Percentiles rank a stretch among this genome's conserved stretches.
These are phyloP conservation scores for Trididemnum nubilum DNA, from an alignment of 23 tunicate species.

Conservation along the genomic window DNA sequence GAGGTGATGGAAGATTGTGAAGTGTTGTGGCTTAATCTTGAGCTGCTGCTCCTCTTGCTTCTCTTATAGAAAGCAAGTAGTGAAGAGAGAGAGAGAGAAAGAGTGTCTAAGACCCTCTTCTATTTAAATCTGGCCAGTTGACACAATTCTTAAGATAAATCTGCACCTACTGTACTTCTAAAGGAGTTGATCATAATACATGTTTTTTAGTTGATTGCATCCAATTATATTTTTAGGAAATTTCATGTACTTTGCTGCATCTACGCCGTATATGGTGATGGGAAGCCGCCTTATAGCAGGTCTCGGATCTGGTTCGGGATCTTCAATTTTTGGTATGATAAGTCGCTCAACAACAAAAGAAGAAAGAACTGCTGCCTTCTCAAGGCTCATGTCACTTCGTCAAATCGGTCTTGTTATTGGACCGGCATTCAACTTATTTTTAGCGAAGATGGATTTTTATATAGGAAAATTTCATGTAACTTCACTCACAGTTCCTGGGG, in stretches of 20 bases:
- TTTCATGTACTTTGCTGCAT: conserved; percentile 62
- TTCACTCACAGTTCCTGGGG: conserved; percentile 65
- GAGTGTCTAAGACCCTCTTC: too few species aligned
- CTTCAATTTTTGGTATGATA: conserved; percentile 81
- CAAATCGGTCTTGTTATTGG: conserved; percentile 85
- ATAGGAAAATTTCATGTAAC: conserved; percentile 62
- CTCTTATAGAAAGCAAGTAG: too few species aligned
- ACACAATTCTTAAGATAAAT: too few species aligned
- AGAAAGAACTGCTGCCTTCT: conserved; percentile 69
- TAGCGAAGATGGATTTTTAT: conserved; percentile 55
- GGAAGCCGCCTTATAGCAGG: conserved; percentile 78
- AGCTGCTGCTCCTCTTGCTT: too few species aligned
- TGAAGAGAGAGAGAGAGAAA: too few species aligned
- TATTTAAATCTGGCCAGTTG: too few species aligned
- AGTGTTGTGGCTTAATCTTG: too few species aligned
- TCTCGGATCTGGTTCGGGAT: conserved; percentile 83
- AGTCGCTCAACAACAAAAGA: conserved; percentile 61
- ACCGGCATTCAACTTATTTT: conserved; percentile 74
- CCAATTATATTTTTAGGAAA: conserved; percentile 64
- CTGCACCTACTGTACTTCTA: too few species aligned
- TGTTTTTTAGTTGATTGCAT: too few species aligned
- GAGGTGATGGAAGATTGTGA: too few species aligned
- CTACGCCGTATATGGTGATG: conserved; percentile 46
- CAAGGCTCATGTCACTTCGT: conserved; percentile 77
- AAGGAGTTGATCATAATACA: too few species aligned